Percentiles rank a stretch among this genome's conserved stretches.
Conservation (phyloP, 2,888 invertebrate genomes). For the Cephus pulcher region DNA sequence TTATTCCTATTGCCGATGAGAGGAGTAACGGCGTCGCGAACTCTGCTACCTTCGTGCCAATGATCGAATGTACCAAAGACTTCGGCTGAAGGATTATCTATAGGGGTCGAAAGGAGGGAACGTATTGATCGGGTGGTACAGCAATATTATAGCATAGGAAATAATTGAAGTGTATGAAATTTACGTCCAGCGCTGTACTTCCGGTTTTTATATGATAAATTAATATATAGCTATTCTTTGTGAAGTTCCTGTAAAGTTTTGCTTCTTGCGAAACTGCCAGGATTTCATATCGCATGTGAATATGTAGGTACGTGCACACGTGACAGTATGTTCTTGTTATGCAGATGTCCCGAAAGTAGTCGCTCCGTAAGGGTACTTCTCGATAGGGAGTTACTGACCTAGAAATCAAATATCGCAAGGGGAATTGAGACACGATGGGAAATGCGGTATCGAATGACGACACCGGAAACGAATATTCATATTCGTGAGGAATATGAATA, state of each 20-base stretch:
- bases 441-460: background rate
- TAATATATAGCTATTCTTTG: background rate
- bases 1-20: slow-evolving; percentile 52
- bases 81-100: background rate
- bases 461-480: background rate
- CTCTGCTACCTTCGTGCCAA: background rate
- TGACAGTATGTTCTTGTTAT: background rate
- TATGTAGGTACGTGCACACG: background rate
- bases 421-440: background rate
- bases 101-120: background rate
- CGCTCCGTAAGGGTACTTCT: background rate
- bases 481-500: background rate
- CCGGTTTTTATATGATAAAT: background rate
- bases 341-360: background rate
- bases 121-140: background rate
- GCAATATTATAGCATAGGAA: background rate
- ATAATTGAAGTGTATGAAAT: background rate
- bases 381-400: background rate
- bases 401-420: background rate
- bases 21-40: slow-evolving; percentile 17
- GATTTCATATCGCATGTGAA: background rate
- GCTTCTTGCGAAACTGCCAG: background rate
- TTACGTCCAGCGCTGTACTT: background rate
- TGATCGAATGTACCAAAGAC: slow-evolving; percentile 5
- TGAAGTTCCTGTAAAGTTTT: background rate